phyloP scores from a whole-genome alignment of 1,140 invertebrate genomes.

The Aphaenogaster floridana region DNA sequence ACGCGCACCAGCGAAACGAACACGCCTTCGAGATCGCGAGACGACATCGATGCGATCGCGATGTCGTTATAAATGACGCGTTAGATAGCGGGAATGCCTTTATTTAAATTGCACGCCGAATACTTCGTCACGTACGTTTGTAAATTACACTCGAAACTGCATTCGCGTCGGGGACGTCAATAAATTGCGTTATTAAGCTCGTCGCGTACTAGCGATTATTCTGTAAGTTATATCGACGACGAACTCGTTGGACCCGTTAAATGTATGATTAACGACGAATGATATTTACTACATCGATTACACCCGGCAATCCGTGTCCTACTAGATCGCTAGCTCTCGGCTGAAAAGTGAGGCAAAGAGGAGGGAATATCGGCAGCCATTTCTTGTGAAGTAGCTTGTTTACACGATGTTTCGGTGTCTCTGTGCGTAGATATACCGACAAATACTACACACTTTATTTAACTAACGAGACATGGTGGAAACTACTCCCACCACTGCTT shows the following conservation, averaged over 20 bases:
- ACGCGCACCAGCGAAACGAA: neutral
- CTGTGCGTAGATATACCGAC: too few relatives aligned
- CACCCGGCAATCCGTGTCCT: neutral
- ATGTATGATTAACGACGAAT: conserved; percentile 46
- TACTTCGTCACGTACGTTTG: conserved; percentile 54
- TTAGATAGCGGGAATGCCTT: conserved; percentile 26
- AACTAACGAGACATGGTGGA: too few relatives aligned
- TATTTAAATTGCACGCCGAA: conserved; percentile 49
- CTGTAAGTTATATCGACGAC: conserved; percentile 53
- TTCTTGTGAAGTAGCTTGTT: too few relatives aligned
- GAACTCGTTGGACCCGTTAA: conserved; percentile 51
- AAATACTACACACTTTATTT: too few relatives aligned
- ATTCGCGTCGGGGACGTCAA: conserved; percentile 22
- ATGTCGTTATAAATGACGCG: conserved; percentile 33
- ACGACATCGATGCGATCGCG: conserved; percentile 17
- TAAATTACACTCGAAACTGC: conserved; percentile 47
- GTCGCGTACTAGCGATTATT: conserved; percentile 52
- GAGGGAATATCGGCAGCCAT: too few relatives aligned
- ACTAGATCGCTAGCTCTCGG: too few relatives aligned
- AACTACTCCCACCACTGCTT: too few relatives aligned
- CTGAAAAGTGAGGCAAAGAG: too few relatives aligned
- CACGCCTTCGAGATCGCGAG: neutral
- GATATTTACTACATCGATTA: conserved; percentile 52
- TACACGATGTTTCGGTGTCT: too few relatives aligned
- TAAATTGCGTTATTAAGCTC: conserved; percentile 55